Evolutionary conservation across 2,888 invertebrate genomes (phyloP), one percentile per base, ranked within the genome.

Genomic region (Acanthosoma haemorrhoidale): DNA sequence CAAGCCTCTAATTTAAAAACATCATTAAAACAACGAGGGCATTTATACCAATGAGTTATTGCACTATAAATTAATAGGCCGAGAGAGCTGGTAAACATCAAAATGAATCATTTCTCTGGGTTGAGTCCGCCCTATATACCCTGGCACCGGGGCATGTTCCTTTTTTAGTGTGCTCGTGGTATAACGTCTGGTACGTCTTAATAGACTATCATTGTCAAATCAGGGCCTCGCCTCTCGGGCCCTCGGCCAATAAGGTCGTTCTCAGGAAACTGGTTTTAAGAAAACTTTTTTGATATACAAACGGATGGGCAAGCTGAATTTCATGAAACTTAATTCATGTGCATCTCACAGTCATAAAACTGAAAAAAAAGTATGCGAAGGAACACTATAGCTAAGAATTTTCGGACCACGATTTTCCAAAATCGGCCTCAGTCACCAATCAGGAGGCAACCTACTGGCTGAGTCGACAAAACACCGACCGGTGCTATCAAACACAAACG

Each of bases 1-100:
- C 25, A 4, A 2, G 51, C 21, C 25, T 51, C 29, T 51, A 51
- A 51, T 51, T 51, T 51, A 51, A 51, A 51, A 51, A 51, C 51
- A 51, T 51, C 51, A 51, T 51, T 51, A 51, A 51, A 51, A 25
- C 51, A 51, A 25, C 25, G 51, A 51, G 51, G 25, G 51, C 51
- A 25, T 51, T 51, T 51, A 51, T 51, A 51, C 25, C 25, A 51
- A 51, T 51, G 51, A 51, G 29, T 25, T 51, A 51, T 51, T 51
- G 29, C 25, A 51, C n/a, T 25, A 51, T 51, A 51, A 51, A 51
- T 51, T 51, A 51, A 51, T 51, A 51, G 16, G n/a, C 29, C n/a
- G n/a, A 25, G 13, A 25, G 51, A 51, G 51, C n/a, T 21, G 51
- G 51, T 51, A 51, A 51, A 51, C 51, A 51, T 51, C 51, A 51